Evolutionary conservation across 2,797 vertebrate genomes (phyloP), one percentile per base, ranked within the genome.

Genomic region (Tokudaia tokunoshimensis): DNA sequence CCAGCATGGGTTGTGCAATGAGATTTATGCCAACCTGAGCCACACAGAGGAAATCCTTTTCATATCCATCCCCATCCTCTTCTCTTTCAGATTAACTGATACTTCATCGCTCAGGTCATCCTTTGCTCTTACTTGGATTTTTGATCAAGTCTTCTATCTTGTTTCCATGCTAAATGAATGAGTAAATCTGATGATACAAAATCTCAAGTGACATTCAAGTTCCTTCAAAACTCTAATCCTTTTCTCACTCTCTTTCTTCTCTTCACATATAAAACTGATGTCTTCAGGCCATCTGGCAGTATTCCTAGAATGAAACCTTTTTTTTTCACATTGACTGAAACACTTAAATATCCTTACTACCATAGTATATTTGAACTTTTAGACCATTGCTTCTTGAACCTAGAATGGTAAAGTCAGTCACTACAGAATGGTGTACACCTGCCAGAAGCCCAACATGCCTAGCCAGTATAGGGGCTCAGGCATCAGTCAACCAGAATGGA

Each of bases 11-110:
- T 22, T 59, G 17, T 41, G 11, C 55, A 59, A 8, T 44, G 11
- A 89, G 70, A 44, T 59, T 41, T 76, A 75, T 19, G 70, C 26
- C 86, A 75, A 59, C 26, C 29, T 9, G 17, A 44, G 37, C 41
- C 47, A 22, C 70, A 59, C 55, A 90, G 41, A 75, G 50, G 31
- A 61, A 94, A 70, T 34, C 31, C 34, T 76, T 93, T 93, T 90
- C 37, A 29, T 13, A 83, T 83, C 59, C 17, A 26, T 0, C n/a
- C 31, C 3, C 15, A 37, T 20, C 22, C 67, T 55, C 82, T 65
- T 65, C 41, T 31, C 93, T 93, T 92, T 63, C 24, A 37, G 85
- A 93, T 92, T 52, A 87, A 15, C 67, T 75, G 94, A 87, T 31
- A 50, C 6, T 94, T 74, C 6, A n/a, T 55, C 22, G 20, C 15